Base-by-base conservation (phyloP, 2,797 vertebrate species). In the Urocyon cinereoargenteus region DNA sequence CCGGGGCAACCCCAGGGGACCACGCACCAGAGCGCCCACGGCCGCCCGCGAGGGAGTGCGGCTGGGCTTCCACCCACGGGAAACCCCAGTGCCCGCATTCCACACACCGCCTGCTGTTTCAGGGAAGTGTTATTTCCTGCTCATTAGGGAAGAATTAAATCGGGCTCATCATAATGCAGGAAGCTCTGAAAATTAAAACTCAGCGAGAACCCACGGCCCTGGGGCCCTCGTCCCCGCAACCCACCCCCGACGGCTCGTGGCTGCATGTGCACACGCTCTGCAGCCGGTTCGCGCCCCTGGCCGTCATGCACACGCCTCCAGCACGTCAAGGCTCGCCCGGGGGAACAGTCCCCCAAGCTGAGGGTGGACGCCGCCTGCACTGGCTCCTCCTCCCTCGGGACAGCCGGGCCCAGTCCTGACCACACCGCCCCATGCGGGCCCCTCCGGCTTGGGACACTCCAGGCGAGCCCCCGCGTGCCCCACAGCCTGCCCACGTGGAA, bases 401-500 rank as follows among this genome's bases (percentile, higher is more conserved):
- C 6, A 14, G 22, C 34, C 14, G 36, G 22, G 26, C 70, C 3
- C 22, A 3, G 70, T 26, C 36, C 70, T 26, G 36, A 45, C 36
- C 22, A 15, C 22, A 24, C 12, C 3, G 0, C 0, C 70, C 22
- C 36, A 2, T 72, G 22, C 36, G 2, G 36, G 36, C 70, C 70
- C 36, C 11, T 24, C 12, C 75, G 22, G 12, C 45, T 9, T 36
- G 24, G 36, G 22, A 15, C 3, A 0, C 2, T 26, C 70, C 13
- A 26, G 36, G 22, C 36, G 22, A 24, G 40, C 36, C 36, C 36
- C 22, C 13, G 13, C 22, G 15, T 22, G 22, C 36, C 22, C 6
- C 0, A 13, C 34, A 1, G 68, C 3, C 11, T 0, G 5, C 66
- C 57, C 9, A 4, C 9, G 8, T 68, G 64, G 14, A n/a, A 36